A percentile compares a stretch with the other conserved stretches of the same genome.
Conservation (phyloP, 2,797 vertebrate species). For the Argya squamiceps region DNA sequence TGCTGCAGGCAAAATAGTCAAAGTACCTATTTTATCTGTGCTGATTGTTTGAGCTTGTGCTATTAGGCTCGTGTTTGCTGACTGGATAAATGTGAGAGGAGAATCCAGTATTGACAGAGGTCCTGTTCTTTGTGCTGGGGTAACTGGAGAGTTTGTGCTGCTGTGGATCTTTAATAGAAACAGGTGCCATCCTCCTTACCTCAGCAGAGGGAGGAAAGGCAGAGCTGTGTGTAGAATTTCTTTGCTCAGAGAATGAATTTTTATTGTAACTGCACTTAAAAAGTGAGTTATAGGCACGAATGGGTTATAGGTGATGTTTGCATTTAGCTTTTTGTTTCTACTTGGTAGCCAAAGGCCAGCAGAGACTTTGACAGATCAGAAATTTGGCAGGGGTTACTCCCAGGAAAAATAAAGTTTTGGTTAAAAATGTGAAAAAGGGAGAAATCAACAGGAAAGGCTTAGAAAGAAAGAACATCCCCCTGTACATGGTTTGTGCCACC, state of each 20-base stretch:
- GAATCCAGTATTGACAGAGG: neutral
- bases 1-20: neutral
- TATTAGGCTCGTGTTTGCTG: neutral
- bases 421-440: neutral
- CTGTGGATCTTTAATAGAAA: neutral
- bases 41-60: neutral
- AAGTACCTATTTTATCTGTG: neutral
- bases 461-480: neutral
- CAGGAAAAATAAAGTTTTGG: neutral
- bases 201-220: neutral
- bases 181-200: neutral
- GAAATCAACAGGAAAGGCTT: neutral
- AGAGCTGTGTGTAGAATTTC: neutral
- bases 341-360: neutral
- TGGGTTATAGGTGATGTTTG: neutral
- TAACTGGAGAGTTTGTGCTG: neutral
- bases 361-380: neutral
- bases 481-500: neutral
- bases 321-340: neutral
- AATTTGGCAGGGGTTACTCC: neutral
- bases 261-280: neutral
- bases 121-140: neutral
- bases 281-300: accelerated
- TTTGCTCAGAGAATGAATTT: neutral
- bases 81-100: neutral